Percentiles rank a stretch among this genome's conserved stretches.
Conservation (phyloP, 2,113 vertebrate genomes). For the Mus spicilegus region DNA sequence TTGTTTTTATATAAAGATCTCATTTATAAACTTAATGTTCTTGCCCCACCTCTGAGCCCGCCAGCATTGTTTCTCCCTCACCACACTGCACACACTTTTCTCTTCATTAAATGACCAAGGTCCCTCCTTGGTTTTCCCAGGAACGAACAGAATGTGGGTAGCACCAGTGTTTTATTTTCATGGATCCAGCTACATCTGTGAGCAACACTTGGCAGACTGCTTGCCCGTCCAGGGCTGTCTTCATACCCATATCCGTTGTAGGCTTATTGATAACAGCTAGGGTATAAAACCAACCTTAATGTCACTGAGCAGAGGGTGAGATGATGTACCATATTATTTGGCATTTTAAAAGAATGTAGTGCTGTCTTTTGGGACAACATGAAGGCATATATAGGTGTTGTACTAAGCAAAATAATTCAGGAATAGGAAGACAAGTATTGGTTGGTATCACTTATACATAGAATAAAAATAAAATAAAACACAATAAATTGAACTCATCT, state of each 20-base stretch:
- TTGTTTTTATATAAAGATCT: neutral
- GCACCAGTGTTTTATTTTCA: neutral
- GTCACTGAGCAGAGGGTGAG: neutral
- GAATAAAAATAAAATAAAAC: neutral
- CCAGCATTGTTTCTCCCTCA: conserved; percentile 2
- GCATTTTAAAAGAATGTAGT: neutral
- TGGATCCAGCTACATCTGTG: neutral
- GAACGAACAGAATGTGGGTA: neutral
- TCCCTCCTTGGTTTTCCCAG: neutral
- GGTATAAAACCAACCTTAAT: neutral
- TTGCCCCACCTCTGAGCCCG: neutral
- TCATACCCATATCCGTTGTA: neutral
- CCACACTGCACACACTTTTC: neutral
- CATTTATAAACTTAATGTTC: neutral
- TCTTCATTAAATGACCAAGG: neutral
- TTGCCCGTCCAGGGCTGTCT: neutral
- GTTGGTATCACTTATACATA: neutral
- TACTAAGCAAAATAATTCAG: neutral
- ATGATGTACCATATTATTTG: neutral
- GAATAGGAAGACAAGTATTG: neutral
- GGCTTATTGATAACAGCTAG: neutral
- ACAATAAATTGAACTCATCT: neutral
- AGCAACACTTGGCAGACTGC: neutral
- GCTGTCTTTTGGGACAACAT: neutral
- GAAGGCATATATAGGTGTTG: neutral